Conservation (phyloP, 53 echinoderm and acorn worm species). For the Paracentrotus lividus region DNA sequence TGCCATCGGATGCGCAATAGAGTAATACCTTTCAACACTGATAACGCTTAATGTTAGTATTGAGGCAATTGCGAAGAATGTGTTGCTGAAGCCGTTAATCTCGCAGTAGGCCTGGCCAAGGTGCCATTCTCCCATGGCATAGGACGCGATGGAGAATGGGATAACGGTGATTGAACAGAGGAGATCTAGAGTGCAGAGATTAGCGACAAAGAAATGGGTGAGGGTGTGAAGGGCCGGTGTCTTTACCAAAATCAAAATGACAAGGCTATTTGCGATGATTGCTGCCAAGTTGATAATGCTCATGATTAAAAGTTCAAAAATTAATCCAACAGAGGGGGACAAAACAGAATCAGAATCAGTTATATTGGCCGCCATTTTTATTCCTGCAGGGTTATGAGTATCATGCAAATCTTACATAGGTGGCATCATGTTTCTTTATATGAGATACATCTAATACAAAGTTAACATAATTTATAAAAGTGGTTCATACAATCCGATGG, state of each 20-base stretch:
- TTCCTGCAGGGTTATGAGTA: no score
- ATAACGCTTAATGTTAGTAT: constrained; percentile 86
- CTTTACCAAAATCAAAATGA: constrained; percentile 79
- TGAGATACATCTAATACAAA: background rate
- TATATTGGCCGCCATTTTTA: background rate
- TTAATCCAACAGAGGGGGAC: constrained; percentile 7
- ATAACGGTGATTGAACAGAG: constrained; percentile 81
- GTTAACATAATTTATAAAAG: background rate
- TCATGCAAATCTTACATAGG: background rate
- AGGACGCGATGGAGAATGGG: constrained; percentile 82
- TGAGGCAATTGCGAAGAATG: constrained; percentile 87
- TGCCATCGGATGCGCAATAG: constrained; percentile 90
- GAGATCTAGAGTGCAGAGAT: constrained; percentile 86
- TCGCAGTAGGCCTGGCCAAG: constrained; percentile 85
- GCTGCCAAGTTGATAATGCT: constrained; percentile 75
- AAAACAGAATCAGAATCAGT: background rate
- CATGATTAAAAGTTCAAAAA: constrained; percentile 77
- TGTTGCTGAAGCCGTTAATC: constrained; percentile 88
- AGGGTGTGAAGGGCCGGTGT: constrained; percentile 88
- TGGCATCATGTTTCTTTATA: background rate
- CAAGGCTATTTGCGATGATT: constrained; percentile 79
- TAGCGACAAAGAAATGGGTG: constrained; percentile 86
- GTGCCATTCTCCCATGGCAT: constrained; percentile 77
- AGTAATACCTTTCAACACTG: constrained; percentile 91
- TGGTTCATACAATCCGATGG: background rate